A percentile compares a stretch with the other conserved stretches of the same genome.
Evolutionary conservation across 2,797 vertebrate species (phyloP).

Genomic region (Eremophila alpestris): DNA sequence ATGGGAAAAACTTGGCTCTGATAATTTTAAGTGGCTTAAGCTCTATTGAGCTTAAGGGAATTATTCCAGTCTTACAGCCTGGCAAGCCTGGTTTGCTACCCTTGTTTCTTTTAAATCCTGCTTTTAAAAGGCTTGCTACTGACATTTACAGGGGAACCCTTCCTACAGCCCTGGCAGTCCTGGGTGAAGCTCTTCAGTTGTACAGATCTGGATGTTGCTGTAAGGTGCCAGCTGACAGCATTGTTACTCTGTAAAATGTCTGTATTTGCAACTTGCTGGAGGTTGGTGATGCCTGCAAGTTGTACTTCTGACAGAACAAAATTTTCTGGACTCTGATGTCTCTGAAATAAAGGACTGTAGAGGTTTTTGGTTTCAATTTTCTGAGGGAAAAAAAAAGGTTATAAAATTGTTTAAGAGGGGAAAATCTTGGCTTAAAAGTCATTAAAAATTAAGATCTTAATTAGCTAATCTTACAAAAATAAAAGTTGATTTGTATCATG

Average conservation of each 20-base stretch:
- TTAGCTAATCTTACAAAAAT: no score
- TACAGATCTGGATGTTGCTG: neutral
- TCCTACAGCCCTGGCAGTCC: neutral
- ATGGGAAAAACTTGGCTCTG: neutral
- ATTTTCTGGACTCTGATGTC: neutral
- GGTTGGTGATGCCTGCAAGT: neutral
- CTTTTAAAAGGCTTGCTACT: neutral
- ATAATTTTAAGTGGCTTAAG: neutral
- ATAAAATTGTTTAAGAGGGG: neutral
- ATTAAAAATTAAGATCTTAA: neutral
- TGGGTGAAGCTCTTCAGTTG: neutral
- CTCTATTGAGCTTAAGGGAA: neutral
- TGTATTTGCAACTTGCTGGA: neutral
- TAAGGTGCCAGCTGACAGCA: neutral
- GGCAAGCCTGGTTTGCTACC: neutral
- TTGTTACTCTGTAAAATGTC: neutral
- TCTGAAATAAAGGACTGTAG: neutral
- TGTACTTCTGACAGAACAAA: neutral
- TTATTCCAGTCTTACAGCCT: neutral
- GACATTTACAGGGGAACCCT: neutral
- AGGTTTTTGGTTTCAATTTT: neutral
- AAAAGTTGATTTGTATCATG: neutral
- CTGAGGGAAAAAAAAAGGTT: rapidly evolving
- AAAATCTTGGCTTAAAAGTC: neutral
- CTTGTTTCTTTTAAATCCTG: neutral